Evolutionary conservation across 2,888 invertebrate genomes (phyloP).

Genomic region (Drosophila subsilvestris): DNA sequence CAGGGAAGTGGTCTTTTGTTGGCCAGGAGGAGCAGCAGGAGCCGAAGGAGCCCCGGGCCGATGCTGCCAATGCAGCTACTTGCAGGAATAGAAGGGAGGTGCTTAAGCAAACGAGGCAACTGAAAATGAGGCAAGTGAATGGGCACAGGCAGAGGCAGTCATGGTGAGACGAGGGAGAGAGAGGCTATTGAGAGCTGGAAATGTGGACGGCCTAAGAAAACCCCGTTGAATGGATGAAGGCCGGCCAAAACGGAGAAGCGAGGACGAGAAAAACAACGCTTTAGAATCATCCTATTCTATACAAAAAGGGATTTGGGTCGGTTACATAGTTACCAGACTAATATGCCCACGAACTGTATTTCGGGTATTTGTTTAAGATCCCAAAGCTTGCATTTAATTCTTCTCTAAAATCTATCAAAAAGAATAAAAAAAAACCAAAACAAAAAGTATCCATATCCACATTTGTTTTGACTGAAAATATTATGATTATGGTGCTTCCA

Average conservation of each 20-base stretch:
- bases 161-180: background rate
- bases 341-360: conserved; percentile 44
- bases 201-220: conserved; percentile 47
- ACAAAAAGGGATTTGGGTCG: conserved; percentile 72
- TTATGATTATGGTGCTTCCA: too few relatives aligned
- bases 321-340: conserved; percentile 69
- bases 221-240: conserved; percentile 48
- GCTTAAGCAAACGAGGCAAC: conserved; percentile 61
- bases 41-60: conserved; percentile 33
- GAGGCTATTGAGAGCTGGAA: conserved; percentile 11
- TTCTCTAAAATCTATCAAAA: background rate
- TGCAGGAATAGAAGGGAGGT: conserved; percentile 27
- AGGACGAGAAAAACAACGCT: conserved; percentile 25
- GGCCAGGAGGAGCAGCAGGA: conserved; percentile 33
- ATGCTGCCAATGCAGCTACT: conserved; percentile 48
- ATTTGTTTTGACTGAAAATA: too few relatives aligned
- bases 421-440: too few relatives aligned
- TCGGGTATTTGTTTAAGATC: background rate
- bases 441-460: too few relatives aligned
- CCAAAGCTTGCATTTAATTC: background rate
- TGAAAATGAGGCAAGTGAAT: conserved; percentile 74
- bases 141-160: conserved; percentile 39
- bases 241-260: conserved; percentile 35
- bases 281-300: conserved; percentile 35
- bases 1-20: conserved; percentile 13